Conservation (phyloP, 2,113 vertebrate species). For the Marmota flaviventris region DNA sequence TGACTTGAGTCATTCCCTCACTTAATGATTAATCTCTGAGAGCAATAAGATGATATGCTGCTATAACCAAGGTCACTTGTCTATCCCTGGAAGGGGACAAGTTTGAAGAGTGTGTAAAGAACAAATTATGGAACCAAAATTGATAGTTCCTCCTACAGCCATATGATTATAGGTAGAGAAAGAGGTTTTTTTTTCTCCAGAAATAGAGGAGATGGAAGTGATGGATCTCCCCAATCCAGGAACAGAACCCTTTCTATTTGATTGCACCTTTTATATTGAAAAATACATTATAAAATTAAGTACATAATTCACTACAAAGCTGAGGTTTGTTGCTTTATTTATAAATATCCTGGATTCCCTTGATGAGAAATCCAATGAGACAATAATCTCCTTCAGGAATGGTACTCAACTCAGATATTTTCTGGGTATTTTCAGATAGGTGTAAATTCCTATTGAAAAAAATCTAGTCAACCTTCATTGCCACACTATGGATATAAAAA, state of each 20-base stretch:
- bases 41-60: not conserved
- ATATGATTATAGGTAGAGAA: not conserved
- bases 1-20: not conserved
- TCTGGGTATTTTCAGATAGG: conserved; percentile 19
- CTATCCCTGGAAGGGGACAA: not conserved
- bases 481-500: not conserved
- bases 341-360: not conserved
- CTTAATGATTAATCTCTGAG: not conserved
- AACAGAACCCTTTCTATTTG: not conserved
- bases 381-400: conserved; percentile 3
- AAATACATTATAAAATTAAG: conserved; percentile 31
- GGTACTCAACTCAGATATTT: not conserved
- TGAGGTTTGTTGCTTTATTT: not conserved
- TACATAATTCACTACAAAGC: not conserved
- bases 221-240: not conserved
- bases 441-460: not conserved
- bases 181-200: not conserved
- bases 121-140: not conserved
- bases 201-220: not conserved
- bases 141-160: not conserved
- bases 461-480: not conserved
- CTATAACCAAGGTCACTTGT: not conserved
- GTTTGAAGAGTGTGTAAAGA: not conserved
- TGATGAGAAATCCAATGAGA: not conserved
- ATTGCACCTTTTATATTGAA: not conserved